phyloP scores from a whole-genome alignment of 2,888 invertebrate species.

The Willowsia nigromaculata region DNA sequence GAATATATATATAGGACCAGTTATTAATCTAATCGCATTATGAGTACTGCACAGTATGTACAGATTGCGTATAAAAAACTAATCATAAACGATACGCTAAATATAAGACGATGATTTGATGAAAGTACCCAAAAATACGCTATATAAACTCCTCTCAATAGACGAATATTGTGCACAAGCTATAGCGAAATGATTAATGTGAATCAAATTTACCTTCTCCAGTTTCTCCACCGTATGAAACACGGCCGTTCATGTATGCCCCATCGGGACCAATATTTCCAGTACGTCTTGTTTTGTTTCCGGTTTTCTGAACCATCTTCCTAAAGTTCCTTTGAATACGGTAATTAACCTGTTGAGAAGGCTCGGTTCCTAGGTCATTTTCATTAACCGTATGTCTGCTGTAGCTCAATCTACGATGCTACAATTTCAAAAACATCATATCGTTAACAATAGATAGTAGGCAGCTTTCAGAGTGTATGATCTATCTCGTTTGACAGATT shows the following conservation, averaged over 20 bases:
- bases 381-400: constrained; percentile 95
- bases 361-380: constrained; percentile 87
- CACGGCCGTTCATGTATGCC: constrained; percentile 43
- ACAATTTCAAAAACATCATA: constrained; percentile 79
- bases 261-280: constrained; percentile 71
- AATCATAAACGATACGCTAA: no score
- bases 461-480: no score
- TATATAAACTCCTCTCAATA: no score
- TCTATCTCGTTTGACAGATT: no score
- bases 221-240: constrained; percentile 40
- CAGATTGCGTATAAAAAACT: no score
- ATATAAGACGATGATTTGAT: no score
- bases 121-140: no score
- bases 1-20: no score
- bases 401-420: constrained; percentile 94
- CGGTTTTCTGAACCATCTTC: constrained; percentile 88
- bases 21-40: no score
- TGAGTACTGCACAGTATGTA: no score
- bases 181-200: no score
- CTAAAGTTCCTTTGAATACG: constrained; percentile 94
- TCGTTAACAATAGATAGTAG: background rate
- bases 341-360: constrained; percentile 88
- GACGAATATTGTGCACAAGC: no score
- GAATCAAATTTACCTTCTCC: constrained; percentile 55
- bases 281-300: constrained; percentile 85